phyloP scores from a whole-genome alignment of 2,888 invertebrate species.

The Drosophila paranaensis region DNA sequence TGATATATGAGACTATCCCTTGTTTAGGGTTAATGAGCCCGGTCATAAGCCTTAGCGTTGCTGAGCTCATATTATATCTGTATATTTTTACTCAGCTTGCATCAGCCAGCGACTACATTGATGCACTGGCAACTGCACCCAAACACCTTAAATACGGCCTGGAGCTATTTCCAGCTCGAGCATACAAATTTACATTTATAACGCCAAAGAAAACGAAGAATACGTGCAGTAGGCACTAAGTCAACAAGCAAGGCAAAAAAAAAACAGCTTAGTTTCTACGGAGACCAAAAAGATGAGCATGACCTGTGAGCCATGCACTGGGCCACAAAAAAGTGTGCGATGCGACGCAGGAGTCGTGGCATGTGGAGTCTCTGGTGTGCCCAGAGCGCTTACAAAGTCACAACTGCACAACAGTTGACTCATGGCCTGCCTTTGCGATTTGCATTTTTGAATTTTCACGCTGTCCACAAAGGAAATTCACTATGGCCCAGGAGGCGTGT shows the following conservation, averaged over 20 bases:
- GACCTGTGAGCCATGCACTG: neutral
- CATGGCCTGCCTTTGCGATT: constrained; percentile 13
- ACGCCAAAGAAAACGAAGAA: constrained; percentile 14
- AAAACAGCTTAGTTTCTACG: constrained; percentile 6
- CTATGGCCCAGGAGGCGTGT: neutral
- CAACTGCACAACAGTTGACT: constrained; percentile 25
- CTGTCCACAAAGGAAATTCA: neutral
- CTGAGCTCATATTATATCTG: neutral
- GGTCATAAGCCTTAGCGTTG: neutral
- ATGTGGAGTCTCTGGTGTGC: constrained; percentile 29
- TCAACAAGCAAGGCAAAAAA: constrained; percentile 7
- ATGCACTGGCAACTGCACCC: constrained; percentile 25
- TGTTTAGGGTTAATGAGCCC: constrained; percentile 29
- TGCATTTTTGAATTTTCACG: constrained; percentile 33
- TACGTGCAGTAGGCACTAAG: constrained; percentile 15
- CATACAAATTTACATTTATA: constrained; percentile 67
- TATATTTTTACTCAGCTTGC: neutral
- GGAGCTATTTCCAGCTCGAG: constrained; percentile 57
- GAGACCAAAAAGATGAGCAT: constrained; percentile 11
- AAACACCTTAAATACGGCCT: constrained; percentile 49
- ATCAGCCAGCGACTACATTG: neutral
- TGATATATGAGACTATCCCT: constrained; percentile 14
- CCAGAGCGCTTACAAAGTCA: constrained; percentile 44
- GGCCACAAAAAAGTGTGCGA: constrained; percentile 2
- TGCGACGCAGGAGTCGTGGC: constrained; percentile 4